Base-by-base conservation (phyloP, 2,797 vertebrate species). In the Scleropages formosus region DNA sequence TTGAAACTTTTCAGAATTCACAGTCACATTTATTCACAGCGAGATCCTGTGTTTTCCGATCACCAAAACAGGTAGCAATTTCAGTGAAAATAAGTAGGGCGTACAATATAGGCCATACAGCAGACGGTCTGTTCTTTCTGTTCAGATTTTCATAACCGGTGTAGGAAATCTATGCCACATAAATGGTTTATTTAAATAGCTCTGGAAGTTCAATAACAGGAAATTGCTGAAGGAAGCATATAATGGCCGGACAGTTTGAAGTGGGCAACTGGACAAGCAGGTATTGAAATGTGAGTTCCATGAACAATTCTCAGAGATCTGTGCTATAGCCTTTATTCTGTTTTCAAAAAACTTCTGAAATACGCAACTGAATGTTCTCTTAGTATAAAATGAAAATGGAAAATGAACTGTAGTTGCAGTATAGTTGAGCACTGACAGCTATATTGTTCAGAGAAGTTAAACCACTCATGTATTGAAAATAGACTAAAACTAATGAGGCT, bases 281-380 rank as follows among this genome's bases (percentile, higher is more conserved):
- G 90, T 88, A 89, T 88, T 86, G 83, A 88, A 84, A 89, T 90
- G 88, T 85, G 84, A 89, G 88, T 88, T 88, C 86, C 81, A 74
- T 61, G 78, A 81, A 83, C 84, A 76, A 82, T 89, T 88, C 85
- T 82, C 86, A 81, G n/a, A n/a, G 82, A 74, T 64, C 77, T 39
- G 66, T 81, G 82, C 80, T 83, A 85, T 78, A 78, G 73, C 77
- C 81, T 84, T 84, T 87, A 84, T 84, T 87, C 85, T 22, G 8
- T 78, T 82, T 76, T 83, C 80, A 81, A 80, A 86, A 78, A 67
- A 47, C 65, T 60, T 39, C 47, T 18, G 20, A 51, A 47, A 15
- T 59, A 67, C 58, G 11, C 67, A 73, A 58, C 18, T 31, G 27
- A 59, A 75, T 67, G 26, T 62, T 46, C 64, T 60, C 16, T 49